Evolutionary conservation across 2,113 vertebrate species (phyloP).

Genomic region (Maccullochella peelii): DNA sequence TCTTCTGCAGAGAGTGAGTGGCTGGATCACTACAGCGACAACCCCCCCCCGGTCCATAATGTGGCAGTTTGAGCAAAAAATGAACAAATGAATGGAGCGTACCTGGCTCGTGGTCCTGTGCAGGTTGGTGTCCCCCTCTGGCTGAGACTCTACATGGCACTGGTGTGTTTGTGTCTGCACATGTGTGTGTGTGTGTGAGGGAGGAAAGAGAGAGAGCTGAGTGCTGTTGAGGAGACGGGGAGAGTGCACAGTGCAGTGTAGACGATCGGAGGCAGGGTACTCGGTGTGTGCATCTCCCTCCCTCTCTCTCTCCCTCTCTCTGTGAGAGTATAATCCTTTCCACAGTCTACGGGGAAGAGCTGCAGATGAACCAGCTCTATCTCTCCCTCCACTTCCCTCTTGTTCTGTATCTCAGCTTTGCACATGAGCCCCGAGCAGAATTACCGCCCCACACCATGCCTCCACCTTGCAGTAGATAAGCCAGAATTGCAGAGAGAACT

Average conservation of each 20-base stretch:
- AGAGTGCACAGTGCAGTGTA: slow-evolving; percentile 72
- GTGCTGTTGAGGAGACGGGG: slow-evolving; percentile 62
- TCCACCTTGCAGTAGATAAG: slow-evolving; percentile 74
- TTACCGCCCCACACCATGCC: slow-evolving; percentile 51
- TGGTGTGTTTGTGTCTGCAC: slow-evolving; percentile 50
- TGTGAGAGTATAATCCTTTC: slow-evolving; percentile 76
- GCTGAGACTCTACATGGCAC: slow-evolving; percentile 72
- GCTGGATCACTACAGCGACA: slow-evolving; percentile 46
- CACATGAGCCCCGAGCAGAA: slow-evolving; percentile 77
- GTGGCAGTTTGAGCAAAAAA: slow-evolving; percentile 38
- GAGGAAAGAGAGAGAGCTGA: slow-evolving; percentile 47
- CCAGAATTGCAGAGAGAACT: slow-evolving; percentile 59
- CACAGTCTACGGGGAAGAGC: slow-evolving; percentile 76
- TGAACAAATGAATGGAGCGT: slow-evolving; percentile 50
- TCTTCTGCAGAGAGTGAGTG: slow-evolving; percentile 63
- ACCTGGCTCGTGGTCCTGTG: slow-evolving; percentile 76
- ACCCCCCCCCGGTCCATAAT: slow-evolving; percentile 17
- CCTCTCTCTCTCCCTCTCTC: slow-evolving; percentile 22
- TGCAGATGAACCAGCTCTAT: slow-evolving; percentile 76
- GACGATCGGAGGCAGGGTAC: slow-evolving; percentile 71
- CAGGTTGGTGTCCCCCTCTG: slow-evolving; percentile 62
- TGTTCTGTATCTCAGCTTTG: slow-evolving; percentile 73
- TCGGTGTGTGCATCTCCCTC: slow-evolving; percentile 59
- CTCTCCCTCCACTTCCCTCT: slow-evolving; percentile 69
- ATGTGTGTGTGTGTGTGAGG: slow-evolving; percentile 17